These are phyloP conservation scores for Orthosia gothica DNA, from an alignment of 2,888 invertebrate species.

Conservation along the genomic window DNA sequence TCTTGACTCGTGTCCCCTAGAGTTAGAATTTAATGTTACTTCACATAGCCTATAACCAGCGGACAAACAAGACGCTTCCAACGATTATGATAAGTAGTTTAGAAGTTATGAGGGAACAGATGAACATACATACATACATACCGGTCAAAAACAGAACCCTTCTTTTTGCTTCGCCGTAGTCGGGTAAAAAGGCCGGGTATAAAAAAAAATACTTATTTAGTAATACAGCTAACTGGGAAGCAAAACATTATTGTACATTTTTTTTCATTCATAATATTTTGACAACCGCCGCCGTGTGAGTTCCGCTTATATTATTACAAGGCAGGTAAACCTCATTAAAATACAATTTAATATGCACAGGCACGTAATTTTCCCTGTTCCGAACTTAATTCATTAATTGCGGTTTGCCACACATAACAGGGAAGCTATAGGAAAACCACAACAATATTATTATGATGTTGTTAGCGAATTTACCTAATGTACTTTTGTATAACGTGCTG, in stretches of 20 bases:
- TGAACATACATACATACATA: too few species aligned
- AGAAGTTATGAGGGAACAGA: too few species aligned
- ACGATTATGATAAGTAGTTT: too few species aligned
- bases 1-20: too few species aligned
- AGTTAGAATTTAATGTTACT: too few species aligned
- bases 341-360: background rate
- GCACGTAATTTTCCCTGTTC: conserved; percentile 39
- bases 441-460: conserved; percentile 34
- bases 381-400: conserved; percentile 29
- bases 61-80: too few species aligned
- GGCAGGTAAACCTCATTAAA: background rate
- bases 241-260: background rate
- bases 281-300: background rate
- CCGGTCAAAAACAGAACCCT: too few species aligned
- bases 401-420: conserved; percentile 5
- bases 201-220: too few species aligned
- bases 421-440: conserved; percentile 39
- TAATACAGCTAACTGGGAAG: background rate
- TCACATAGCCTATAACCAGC: too few species aligned
- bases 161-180: too few species aligned
- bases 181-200: too few species aligned
- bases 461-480: background rate
- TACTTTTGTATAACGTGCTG: background rate
- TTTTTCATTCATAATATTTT: background rate
- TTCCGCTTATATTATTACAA: background rate